phyloP scores from a whole-genome alignment of 2,888 invertebrate species.

The Cyclophora albipunctata region DNA sequence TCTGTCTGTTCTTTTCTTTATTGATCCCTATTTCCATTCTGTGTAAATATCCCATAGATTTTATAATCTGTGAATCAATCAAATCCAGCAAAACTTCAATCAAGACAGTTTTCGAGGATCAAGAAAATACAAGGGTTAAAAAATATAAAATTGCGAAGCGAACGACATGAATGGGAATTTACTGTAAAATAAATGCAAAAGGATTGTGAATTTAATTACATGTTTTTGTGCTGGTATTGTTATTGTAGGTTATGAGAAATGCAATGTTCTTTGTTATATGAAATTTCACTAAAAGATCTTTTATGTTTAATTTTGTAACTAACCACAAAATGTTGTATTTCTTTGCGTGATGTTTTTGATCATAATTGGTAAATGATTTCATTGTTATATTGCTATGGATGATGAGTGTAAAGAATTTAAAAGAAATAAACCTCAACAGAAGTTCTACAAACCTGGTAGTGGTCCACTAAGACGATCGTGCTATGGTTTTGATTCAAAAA shows the following conservation, averaged over 20 bases:
- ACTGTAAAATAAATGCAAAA: slow-evolving; percentile 7
- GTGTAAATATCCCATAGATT: too few relatives aligned
- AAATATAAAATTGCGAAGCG: too few relatives aligned
- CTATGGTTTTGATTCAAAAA: slow-evolving; percentile 74
- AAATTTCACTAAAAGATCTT: slow-evolving; percentile 7
- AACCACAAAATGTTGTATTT: slow-evolving; percentile 18
- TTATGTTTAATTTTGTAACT: slow-evolving; percentile 7
- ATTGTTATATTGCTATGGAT: slow-evolving; percentile 66
- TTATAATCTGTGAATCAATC: too few relatives aligned
- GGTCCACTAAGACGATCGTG: slow-evolving; percentile 82
- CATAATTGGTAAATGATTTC: slow-evolving; percentile 33
- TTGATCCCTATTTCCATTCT: too few relatives aligned
- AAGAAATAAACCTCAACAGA: slow-evolving; percentile 81
- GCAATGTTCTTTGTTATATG: background rate
- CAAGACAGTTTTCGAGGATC: too few relatives aligned
- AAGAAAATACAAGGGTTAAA: too few relatives aligned
- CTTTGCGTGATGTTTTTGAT: slow-evolving; percentile 28
- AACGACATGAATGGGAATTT: background rate
- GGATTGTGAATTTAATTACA: slow-evolving; percentile 1
- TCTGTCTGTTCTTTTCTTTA: too few relatives aligned
- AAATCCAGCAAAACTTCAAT: too few relatives aligned
- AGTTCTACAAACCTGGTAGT: slow-evolving; percentile 85
- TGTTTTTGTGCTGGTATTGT: slow-evolving; percentile 2
- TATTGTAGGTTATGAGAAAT: background rate
- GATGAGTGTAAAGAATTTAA: slow-evolving; percentile 73